These are phyloP conservation scores for Meliscaeva auricollis DNA, from an alignment of 2,888 invertebrate genomes.

Conservation along the genomic window DNA sequence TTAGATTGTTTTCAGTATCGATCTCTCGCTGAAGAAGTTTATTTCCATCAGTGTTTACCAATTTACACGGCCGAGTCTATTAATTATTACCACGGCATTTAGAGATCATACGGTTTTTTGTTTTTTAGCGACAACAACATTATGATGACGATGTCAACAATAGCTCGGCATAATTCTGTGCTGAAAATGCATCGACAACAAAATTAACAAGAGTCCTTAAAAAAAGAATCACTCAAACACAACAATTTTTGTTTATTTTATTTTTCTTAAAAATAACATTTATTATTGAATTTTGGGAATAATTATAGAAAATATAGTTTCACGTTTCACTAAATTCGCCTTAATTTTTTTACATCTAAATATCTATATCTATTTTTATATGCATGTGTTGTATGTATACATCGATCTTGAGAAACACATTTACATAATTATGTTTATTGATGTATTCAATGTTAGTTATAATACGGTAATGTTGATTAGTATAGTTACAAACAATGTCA, in stretches of 20 bases:
- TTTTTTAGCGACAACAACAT: too few species aligned
- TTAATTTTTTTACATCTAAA: conserved; percentile 7
- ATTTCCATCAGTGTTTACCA: too few species aligned
- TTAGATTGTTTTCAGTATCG: too few species aligned
- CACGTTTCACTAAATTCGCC: conserved; percentile 15
- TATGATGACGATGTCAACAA: too few species aligned
- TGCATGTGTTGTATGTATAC: neutral
- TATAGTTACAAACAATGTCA: conserved; percentile 12
- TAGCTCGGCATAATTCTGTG: too few species aligned
- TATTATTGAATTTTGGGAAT: conserved; percentile 37
- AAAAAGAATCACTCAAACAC: neutral
- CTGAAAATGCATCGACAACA: too few species aligned
- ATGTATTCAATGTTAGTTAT: neutral
- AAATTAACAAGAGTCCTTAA: too few species aligned
- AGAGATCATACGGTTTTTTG: too few species aligned
- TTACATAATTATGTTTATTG: neutral
- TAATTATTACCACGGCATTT: too few species aligned
- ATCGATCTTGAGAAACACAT: conserved; percentile 8
- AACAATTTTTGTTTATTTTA: neutral
- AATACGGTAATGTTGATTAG: conserved; percentile 13
- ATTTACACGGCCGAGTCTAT: too few species aligned
- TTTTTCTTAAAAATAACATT: conserved; percentile 40
- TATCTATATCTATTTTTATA: conserved; percentile 13
- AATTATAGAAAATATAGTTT: conserved; percentile 32
- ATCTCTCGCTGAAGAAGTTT: too few species aligned